phyloP scores from a whole-genome alignment of 2,113 vertebrate genomes.

The Muntiacus muntjak region DNA sequence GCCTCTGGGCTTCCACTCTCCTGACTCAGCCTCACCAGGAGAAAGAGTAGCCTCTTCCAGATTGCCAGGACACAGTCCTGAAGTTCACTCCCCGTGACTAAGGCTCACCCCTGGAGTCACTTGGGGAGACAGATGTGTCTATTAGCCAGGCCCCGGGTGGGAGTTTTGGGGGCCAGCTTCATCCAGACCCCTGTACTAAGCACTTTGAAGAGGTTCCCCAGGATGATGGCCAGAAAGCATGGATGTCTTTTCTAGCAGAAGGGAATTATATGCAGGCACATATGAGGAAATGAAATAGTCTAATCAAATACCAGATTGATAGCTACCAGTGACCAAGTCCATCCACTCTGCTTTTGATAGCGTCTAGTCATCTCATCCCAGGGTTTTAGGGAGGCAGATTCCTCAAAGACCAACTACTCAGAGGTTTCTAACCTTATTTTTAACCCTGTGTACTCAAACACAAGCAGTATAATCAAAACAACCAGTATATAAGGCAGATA shows the following conservation, averaged over 20 bases:
- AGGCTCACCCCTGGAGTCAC: not conserved
- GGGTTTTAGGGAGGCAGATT: not conserved
- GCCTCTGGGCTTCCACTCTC: not conserved
- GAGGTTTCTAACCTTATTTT: not conserved
- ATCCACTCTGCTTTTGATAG: not conserved
- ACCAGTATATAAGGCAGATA: not conserved
- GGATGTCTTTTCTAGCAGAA: not conserved
- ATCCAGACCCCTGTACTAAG: not conserved
- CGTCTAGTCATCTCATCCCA: not conserved
- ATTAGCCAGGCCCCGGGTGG: too few relatives aligned
- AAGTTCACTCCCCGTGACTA: not conserved
- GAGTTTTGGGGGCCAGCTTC: not conserved
- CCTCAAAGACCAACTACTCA: not conserved
- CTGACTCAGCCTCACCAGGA: not conserved
- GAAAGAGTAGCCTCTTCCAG: not conserved
- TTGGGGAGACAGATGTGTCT: not conserved
- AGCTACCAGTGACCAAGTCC: accelerated
- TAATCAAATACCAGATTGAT: not conserved
- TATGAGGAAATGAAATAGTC: not conserved
- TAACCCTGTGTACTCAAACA: not conserved
- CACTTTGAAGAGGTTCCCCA: not conserved
- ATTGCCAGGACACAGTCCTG: not conserved
- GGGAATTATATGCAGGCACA: not conserved
- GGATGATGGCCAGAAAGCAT: not conserved
- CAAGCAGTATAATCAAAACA: not conserved